Evolutionary conservation across 2,113 vertebrate genomes (phyloP).

Genomic region (Sylvilagus bachmani): DNA sequence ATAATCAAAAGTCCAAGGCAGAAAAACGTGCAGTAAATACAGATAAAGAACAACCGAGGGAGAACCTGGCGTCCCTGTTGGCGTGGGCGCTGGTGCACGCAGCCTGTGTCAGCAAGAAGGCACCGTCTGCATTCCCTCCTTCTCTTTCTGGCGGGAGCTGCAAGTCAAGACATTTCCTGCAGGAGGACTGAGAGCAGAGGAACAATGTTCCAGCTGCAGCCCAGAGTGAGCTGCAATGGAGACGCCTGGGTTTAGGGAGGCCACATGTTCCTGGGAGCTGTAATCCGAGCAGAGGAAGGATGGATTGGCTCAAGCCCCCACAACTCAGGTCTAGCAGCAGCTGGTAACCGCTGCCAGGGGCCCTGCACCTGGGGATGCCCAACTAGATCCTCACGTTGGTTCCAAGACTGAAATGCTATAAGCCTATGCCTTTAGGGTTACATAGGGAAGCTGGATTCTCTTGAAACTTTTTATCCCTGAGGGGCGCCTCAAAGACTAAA

Average conservation of each 20-base stretch:
- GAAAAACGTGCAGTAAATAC: constrained; percentile 54
- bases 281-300: not conserved
- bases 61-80: not conserved
- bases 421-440: not conserved
- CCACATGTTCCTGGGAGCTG: not conserved
- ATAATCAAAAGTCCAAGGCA: constrained; percentile 67
- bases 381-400: not conserved
- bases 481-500: not conserved
- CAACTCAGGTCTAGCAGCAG: not conserved
- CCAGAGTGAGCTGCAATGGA: not conserved
- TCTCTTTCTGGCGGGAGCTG: not conserved
- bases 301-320: accelerated
- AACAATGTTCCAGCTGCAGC: not conserved
- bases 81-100: not conserved
- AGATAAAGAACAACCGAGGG: constrained; percentile 80
- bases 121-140: not conserved
- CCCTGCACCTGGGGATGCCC: no score
- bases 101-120: not conserved
- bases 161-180: constrained; percentile 25
- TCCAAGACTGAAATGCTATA: not conserved
- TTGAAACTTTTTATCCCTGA: not conserved
- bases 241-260: not conserved
- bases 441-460: not conserved
- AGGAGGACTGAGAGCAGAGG: not conserved
- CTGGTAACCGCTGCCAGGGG: not conserved